Evolutionary conservation across 2,888 invertebrate genomes (phyloP).

Genomic region (Philereme vetulata): DNA sequence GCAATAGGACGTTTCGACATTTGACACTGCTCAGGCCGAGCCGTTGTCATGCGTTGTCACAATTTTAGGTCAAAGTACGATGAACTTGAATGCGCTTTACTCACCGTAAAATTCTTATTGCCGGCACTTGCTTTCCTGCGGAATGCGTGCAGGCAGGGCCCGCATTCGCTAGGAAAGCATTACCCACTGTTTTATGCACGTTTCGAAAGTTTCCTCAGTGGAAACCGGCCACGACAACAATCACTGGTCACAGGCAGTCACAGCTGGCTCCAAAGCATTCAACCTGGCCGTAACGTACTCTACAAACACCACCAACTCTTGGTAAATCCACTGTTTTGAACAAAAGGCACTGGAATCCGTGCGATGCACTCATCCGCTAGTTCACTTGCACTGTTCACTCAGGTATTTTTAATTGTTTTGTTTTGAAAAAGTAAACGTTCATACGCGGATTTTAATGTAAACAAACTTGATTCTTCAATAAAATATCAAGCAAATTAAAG

Average conservation of each 20-base stretch:
- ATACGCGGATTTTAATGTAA: constrained; percentile 58
- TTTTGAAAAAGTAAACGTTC: constrained; percentile 50
- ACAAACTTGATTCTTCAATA: constrained; percentile 61
- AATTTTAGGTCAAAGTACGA: constrained; percentile 81
- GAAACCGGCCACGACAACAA: constrained; percentile 83
- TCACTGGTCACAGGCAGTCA: constrained; percentile 67
- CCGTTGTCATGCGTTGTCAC: constrained; percentile 53
- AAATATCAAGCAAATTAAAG: constrained; percentile 62
- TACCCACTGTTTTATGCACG: constrained; percentile 81
- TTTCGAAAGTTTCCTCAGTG: constrained; percentile 81
- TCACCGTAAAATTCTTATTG: constrained; percentile 83
- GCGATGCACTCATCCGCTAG: constrained; percentile 60
- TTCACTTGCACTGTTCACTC: constrained; percentile 46
- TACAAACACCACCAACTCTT: constrained; percentile 70
- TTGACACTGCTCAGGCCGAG: constrained; percentile 56
- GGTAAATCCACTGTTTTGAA: constrained; percentile 74
- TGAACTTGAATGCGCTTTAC: constrained; percentile 79
- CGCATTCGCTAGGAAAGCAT: constrained; percentile 81
- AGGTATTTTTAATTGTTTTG: constrained; percentile 29
- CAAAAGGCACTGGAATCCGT: constrained; percentile 79
- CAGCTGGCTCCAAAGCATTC: constrained; percentile 66
- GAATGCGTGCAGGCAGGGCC: constrained; percentile 80
- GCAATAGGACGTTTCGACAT: constrained; percentile 54
- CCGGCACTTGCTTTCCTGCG: constrained; percentile 80
- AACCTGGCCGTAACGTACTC: constrained; percentile 68